Percentiles rank a stretch among this genome's conserved stretches.
These are phyloP conservation scores for Plagiodera versicolora DNA, from an alignment of 2,888 invertebrate genomes.

Conservation along the genomic window DNA sequence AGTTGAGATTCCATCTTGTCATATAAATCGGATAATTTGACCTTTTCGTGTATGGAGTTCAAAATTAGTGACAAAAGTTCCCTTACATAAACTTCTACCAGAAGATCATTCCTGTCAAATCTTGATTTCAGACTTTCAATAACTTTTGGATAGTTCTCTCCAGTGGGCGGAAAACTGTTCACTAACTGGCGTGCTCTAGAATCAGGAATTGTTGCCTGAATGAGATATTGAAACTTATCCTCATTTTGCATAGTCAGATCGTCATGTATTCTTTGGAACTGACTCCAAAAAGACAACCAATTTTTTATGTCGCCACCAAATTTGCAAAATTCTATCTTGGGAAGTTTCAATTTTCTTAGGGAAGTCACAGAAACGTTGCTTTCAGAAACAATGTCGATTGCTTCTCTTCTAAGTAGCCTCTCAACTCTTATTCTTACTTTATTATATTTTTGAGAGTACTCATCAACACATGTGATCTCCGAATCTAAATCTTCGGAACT, in stretches of 20 bases:
- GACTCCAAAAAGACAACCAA: slow-evolving; percentile 13
- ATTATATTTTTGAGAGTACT: not conserved
- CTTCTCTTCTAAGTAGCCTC: not conserved
- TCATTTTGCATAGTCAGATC: not conserved
- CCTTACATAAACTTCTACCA: slow-evolving; percentile 41
- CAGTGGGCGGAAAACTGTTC: slow-evolving; percentile 29
- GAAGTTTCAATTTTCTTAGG: slow-evolving; percentile 3
- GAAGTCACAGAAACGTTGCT: not conserved
- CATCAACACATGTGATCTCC: not conserved
- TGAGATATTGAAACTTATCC: slow-evolving; percentile 6
- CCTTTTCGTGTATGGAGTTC: slow-evolving; percentile 27
- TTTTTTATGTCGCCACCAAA: slow-evolving; percentile 4
- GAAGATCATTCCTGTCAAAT: slow-evolving; percentile 40
- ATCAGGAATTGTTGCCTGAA: not conserved
- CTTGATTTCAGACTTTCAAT: slow-evolving; percentile 32
- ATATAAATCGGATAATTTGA: slow-evolving; percentile 23
- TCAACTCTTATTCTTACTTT: not conserved
- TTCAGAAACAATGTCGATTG: not conserved
- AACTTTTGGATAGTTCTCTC: slow-evolving; percentile 31
- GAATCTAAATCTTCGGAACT: not conserved
- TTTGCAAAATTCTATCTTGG: slow-evolving; percentile 6
- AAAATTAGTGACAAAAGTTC: slow-evolving; percentile 41
- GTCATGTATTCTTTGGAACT: slow-evolving; percentile 10
- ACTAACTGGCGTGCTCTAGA: slow-evolving; percentile 18
- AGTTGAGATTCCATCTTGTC: slow-evolving; percentile 40